These are phyloP conservation scores for Montipora capitata DNA, from an alignment of 92 coral and sea anemone genomes.

Conservation along the genomic window DNA sequence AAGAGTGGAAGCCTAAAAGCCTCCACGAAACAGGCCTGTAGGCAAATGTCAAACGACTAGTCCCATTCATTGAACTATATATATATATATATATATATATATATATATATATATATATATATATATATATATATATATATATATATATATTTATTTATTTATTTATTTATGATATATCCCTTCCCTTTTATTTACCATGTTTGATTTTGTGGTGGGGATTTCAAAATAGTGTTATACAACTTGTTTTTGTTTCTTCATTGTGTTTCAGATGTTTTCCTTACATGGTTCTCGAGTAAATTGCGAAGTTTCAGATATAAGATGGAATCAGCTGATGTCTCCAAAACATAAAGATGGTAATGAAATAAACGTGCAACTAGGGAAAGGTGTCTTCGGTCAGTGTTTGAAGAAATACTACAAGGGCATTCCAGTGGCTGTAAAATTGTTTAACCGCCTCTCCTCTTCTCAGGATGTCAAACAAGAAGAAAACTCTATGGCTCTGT, in stretches of 20 bases:
- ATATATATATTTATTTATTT: too few relatives aligned
- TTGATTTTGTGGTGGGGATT: background rate
- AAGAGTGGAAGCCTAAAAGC: too few relatives aligned
- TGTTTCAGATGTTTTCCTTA: conserved; percentile 27
- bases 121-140: background rate
- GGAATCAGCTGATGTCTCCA: conserved; percentile 18
- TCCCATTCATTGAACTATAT: too few relatives aligned
- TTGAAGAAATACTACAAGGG: conserved; percentile 60
- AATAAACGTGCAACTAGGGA: conserved; percentile 6
- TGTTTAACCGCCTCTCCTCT: conserved; percentile 49
- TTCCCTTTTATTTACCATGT: background rate
- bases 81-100: too few relatives aligned
- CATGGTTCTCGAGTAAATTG: background rate
- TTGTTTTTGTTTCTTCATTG: background rate
- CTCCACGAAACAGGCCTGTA: too few relatives aligned
- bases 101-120: background rate
- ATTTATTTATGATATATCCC: background rate
- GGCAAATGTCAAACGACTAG: too few relatives aligned
- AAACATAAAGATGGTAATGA: conserved; percentile 24
- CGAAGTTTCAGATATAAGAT: conserved; percentile 1
- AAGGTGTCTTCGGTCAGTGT: conserved; percentile 45
- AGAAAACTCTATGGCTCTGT: conserved; percentile 24
- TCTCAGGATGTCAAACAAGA: conserved; percentile 54
- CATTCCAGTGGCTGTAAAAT: conserved; percentile 58
- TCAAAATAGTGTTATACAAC: background rate